Evolutionary conservation across 2,797 vertebrate species (phyloP), one percentile per base, ranked within the genome.

Genomic region (Enteromius treurensis): DNA sequence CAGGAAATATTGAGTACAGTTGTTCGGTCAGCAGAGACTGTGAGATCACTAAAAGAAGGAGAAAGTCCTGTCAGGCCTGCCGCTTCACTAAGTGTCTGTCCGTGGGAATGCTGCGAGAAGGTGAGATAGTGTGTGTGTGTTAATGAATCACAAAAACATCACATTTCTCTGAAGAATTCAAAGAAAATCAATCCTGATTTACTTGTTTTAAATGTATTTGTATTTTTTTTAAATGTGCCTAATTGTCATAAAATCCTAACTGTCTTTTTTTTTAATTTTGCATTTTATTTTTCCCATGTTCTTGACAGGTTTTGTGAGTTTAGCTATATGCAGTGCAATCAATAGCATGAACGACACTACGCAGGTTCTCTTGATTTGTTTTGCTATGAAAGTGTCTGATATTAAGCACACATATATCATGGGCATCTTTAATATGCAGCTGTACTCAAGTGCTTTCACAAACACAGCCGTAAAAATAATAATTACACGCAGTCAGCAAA

Each of bases 71-170:
- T 94, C 98, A 99, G 93, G 97, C 98, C 64, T 99, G 98, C 92
- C 97, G 97, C 89, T 99, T 99, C 91, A 97, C 97, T 93, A 99
- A 99, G 92, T 99, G 98, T 92, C 94, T 99, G 90, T 95, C 96
- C 89, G 97, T 99, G 89, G 98, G 98, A 91, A 99, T 99, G 98
- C 93, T 99, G 92, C 96, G 98, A 92, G 97, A 99, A 97, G 98
- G 98, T 99, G 94, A 95, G 96, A 3, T 55, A 8, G 9, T 60
- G 29, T 58, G n/a, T 55, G 55, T 60, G 15, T 62, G 23, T 73
- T 26, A 32, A n/a, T 29, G 51, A 40, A 23, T 21, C 26, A 47
- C 77, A 58, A 53, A 45, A 71, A 71, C 15, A 7, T 15, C 55
- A 77, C 5, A 32, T 77, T 77, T 45, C 23, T 45, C 15, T 4